Conservation (phyloP, 2,797 vertebrate species). For the Pogoniulus pusillus region DNA sequence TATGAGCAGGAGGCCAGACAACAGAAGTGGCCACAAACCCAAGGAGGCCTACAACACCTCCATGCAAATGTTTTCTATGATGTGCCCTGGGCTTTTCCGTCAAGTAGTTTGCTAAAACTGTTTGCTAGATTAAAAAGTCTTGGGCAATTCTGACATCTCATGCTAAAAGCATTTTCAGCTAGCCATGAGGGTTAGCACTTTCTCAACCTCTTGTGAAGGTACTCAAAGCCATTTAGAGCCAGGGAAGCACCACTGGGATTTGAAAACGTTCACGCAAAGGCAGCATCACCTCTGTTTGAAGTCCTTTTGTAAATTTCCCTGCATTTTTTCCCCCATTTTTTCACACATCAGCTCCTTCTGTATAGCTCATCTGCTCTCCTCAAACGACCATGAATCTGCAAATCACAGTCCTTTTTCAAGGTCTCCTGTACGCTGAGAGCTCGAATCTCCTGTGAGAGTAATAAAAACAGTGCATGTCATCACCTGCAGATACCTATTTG, state of each 20-base stretch:
- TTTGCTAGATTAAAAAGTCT: neutral
- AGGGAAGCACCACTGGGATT: neutral
- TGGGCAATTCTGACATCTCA: neutral
- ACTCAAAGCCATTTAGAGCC: neutral
- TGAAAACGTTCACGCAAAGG: neutral
- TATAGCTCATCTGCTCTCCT: neutral
- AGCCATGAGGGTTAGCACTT: neutral
- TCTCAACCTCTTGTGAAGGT: neutral
- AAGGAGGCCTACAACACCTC: neutral
- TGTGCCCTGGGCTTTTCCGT: neutral
- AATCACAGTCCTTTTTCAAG: neutral
- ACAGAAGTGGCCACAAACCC: neutral
- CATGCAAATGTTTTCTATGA: neutral
- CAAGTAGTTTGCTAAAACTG: neutral
- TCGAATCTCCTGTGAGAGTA: neutral
- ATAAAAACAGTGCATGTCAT: neutral
- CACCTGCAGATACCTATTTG: neutral
- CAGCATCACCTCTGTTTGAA: neutral
- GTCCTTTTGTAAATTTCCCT: neutral
- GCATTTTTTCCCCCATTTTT: neutral
- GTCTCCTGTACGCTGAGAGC: neutral
- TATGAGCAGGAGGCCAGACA: neutral
- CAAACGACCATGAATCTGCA: neutral
- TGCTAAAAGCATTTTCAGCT: neutral
- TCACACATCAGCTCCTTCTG: neutral